These are phyloP conservation scores for Rhabdomys dilectus DNA, from an alignment of 2,113 vertebrate species.

Conservation along the genomic window DNA sequence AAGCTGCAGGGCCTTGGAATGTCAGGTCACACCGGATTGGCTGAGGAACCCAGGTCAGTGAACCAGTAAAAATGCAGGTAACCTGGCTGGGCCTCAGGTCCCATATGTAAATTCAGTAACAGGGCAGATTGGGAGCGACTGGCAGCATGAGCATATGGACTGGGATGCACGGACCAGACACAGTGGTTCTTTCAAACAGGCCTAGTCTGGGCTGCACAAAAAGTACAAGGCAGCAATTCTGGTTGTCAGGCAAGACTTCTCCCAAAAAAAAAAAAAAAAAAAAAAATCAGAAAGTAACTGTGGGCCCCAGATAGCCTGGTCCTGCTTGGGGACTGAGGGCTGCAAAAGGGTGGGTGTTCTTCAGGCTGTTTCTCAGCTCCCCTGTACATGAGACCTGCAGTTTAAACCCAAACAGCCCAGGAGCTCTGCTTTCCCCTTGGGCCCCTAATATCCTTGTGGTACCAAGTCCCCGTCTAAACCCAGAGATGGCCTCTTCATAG, in stretches of 20 bases:
- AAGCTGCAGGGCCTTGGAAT: no score
- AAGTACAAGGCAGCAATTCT: background rate
- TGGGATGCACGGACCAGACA: background rate
- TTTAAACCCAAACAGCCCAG: background rate
- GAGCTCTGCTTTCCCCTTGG: background rate
- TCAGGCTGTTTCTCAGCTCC: background rate
- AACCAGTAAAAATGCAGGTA: background rate
- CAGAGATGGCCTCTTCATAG: background rate
- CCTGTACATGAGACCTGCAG: background rate
- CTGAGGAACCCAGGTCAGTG: background rate
- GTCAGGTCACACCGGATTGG: background rate
- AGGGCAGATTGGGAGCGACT: background rate
- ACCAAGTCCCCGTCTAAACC: rapidly evolving
- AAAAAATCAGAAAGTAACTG: background rate
- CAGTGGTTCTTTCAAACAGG: background rate
- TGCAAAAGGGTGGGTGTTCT: background rate
- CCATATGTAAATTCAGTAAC: background rate
- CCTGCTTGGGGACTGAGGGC: background rate
- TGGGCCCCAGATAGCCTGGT: background rate
- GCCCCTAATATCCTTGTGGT: background rate
- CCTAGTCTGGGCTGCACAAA: background rate
- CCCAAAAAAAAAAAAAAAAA: background rate
- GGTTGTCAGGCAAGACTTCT: background rate
- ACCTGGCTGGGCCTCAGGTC: background rate
- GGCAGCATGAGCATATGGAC: background rate